Evolutionary conservation across 2,888 invertebrate genomes (phyloP).

Genomic region (Hecatera dysodea): DNA sequence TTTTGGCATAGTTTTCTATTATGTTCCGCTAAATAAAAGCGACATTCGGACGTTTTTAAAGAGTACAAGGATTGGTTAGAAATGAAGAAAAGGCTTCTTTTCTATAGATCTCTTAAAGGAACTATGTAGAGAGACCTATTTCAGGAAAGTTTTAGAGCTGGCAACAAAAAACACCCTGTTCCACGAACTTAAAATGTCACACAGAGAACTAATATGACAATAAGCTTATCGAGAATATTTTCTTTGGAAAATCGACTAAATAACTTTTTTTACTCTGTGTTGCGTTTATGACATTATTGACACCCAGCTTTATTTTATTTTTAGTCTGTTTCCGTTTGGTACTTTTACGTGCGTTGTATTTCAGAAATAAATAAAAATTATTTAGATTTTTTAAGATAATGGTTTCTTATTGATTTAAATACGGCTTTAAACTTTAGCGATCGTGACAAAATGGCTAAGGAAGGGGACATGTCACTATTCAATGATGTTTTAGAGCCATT

Average conservation of each 20-base stretch:
- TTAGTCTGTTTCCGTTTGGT: slow-evolving; percentile 33
- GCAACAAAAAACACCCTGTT: not conserved
- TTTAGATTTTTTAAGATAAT: slow-evolving; percentile 40
- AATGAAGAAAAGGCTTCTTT: no score
- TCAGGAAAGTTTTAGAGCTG: not conserved
- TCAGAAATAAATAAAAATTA: not conserved
- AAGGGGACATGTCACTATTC: slow-evolving; percentile 86
- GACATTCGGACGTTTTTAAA: no score
- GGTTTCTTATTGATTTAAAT: slow-evolving; percentile 36
- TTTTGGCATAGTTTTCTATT: no score
- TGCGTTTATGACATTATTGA: not conserved
- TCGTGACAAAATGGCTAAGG: slow-evolving; percentile 81
- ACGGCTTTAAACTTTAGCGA: not conserved
- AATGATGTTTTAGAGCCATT: slow-evolving; percentile 88
- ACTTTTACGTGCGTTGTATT: slow-evolving; percentile 53
- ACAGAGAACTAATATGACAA: not conserved
- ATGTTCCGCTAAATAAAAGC: no score
- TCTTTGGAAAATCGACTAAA: slow-evolving; percentile 34
- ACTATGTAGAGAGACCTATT: no score
- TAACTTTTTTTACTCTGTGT: slow-evolving; percentile 18
- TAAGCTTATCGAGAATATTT: not conserved
- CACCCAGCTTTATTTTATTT: slow-evolving; percentile 2
- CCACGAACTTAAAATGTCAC: not conserved
- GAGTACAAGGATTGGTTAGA: no score
- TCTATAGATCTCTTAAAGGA: no score